A percentile compares a stretch with the other conserved stretches of the same genome.
Conservation (phyloP, 92 coral and sea anemone genomes). For the Anthopleura xanthogrammica region DNA sequence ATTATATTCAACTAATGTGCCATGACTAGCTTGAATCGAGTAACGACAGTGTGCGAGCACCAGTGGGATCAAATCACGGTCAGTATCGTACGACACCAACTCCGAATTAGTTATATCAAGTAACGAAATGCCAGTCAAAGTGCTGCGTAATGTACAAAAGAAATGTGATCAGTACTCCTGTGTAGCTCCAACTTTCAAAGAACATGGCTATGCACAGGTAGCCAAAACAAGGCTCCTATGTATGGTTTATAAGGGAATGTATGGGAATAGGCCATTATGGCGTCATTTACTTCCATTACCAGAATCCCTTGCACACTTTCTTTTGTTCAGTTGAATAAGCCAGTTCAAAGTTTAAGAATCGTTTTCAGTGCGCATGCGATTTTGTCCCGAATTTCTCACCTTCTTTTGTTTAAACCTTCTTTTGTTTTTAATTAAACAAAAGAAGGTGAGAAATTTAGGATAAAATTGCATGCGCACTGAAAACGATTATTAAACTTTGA, state of each 20-base stretch:
- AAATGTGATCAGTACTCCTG: background rate
- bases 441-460: too few relatives aligned
- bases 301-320: too few relatives aligned
- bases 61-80: slow-evolving; percentile 72
- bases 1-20: slow-evolving; percentile 76
- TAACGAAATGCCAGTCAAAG: slow-evolving; percentile 45
- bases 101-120: slow-evolving; percentile 67
- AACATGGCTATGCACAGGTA: background rate
- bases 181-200: background rate
- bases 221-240: background rate
- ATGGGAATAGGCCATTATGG: too few relatives aligned
- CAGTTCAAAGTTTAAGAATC: too few relatives aligned
- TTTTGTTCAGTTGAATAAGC: too few relatives aligned
- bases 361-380: too few relatives aligned
- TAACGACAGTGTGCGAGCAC: slow-evolving; percentile 78
- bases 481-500: too few relatives aligned
- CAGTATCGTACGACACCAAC: slow-evolving; percentile 71
- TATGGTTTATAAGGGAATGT: background rate
- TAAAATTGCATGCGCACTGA: too few relatives aligned
- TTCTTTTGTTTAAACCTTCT: too few relatives aligned
- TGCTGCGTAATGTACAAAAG: slow-evolving; percentile 16
- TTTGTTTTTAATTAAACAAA: too few relatives aligned
- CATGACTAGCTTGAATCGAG: slow-evolving; percentile 80
- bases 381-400: too few relatives aligned
- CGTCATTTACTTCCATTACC: too few relatives aligned